Evolutionary conservation across 2,797 vertebrate species (phyloP), one percentile per base, ranked within the genome.

Genomic region (Sternarchorhynchus goeldii): DNA sequence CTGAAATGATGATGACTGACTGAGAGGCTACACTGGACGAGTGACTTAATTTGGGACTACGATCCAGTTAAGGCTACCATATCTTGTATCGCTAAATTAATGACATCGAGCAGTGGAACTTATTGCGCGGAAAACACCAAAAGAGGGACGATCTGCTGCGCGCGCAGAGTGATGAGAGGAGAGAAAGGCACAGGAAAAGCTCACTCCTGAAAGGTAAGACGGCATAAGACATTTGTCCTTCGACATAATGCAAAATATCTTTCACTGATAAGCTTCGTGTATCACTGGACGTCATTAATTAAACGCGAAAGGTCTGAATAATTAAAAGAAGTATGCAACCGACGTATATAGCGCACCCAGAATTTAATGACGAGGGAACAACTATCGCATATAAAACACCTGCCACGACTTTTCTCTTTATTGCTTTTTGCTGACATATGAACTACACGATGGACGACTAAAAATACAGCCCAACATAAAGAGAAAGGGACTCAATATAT

Each of bases 1-100:
- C 88, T 89, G 83, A 86, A 80, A 83, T 86, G 87, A 82, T 83
- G 78, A 83, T 89, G 89, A 88, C 87, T 88, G 90, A 89, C 87
- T 85, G 82, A 88, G 85, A 84, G 84, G 81, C 64, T 87, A 78
- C 86, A 85, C 86, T 87, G 88, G 67, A 80, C 75, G 56, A 88
- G 85, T 84, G 83, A 86, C 88, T 88, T 85, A 86, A 87, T 92
- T 88, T 90, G 89, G 91, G 89, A 93, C 90, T 92, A 92, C 89
- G 88, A 84, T 89, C 73, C 81, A 85, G 81, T 80, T 86, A 87
- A 81, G 29, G 74, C 56, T 70, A 56, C 39, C 79, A 78, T 73
- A 85, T 81, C 87, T 79, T 89, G 86, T 77, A 86, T 88, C 89
- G 88, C 89, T 80, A 70, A 78, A 10, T 73, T 86, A 77, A 85